Evolutionary conservation across 2,113 vertebrate species (phyloP).

Genomic region (Xiphorhynchus elegans): DNA sequence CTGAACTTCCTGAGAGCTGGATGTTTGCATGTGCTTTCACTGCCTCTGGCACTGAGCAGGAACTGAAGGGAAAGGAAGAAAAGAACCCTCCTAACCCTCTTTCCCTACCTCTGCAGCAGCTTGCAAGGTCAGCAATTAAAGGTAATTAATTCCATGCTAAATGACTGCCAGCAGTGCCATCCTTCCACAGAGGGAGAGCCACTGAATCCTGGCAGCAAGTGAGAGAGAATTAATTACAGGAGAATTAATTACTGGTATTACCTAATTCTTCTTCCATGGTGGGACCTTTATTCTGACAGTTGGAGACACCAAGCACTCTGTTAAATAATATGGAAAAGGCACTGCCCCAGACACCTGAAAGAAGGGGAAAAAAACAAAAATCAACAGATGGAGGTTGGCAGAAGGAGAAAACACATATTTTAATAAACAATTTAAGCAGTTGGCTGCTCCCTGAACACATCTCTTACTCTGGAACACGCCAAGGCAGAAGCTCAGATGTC

Average conservation of each 20-base stretch:
- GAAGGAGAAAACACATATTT: background rate
- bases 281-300: conserved; percentile 77
- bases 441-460: background rate
- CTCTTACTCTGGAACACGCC: background rate
- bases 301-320: conserved; percentile 91
- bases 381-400: background rate
- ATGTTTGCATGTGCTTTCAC: background rate
- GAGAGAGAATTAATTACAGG: background rate
- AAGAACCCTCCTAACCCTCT: background rate
- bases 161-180: background rate
- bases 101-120: background rate
- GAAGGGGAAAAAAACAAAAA: background rate
- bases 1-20: background rate
- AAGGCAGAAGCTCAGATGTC: background rate
- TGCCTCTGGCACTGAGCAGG: background rate
- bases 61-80: background rate
- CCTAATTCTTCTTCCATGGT: conserved; percentile 99
- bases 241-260: conserved; percentile 62
- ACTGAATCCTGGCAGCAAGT: background rate
- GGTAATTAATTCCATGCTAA: background rate
- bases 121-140: background rate
- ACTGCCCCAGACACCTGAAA: conserved; percentile 95
- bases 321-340: conserved; percentile 98
- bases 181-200: background rate
- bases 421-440: background rate